Evolutionary conservation across 2,113 vertebrate genomes (phyloP), one percentile per base, ranked within the genome.

Genomic region (Bungarus multicinctus): DNA sequence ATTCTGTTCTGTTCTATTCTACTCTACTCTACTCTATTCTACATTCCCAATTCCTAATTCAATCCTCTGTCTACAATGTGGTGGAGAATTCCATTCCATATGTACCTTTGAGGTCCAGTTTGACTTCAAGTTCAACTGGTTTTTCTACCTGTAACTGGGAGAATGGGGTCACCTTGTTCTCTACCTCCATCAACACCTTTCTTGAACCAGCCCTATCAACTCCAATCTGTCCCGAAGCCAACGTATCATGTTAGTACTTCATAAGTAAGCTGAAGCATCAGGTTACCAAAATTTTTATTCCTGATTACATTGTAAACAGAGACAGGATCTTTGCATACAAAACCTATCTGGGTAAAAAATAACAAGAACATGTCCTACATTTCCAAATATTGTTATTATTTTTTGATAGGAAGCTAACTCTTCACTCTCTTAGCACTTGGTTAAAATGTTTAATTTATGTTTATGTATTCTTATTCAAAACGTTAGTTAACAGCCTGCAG

Each of bases 391-490:
- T 96, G 92, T 25, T 25, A 3, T 25, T 58, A 52, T 52, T 96
- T 93, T 96, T 92, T 94, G 96, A 92, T 94, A 97, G 96, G 97
- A 95, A 95, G 95, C 95, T 97, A 96, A 98, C 97, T 97, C 97
- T 96, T 96, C 96, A 97, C 95, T 98, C 97, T 97, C 96, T 96
- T 97, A 97, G 95, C 97, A 96, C 97, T 98, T 97, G 97, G 96
- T 96, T 98, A 97, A 98, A 98, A 98, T 97, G 97, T 97, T 97
- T 97, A 98, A 98, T 98, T 98, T 98, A 98, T 98, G 97, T 98
- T 98, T 98, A 98, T 97, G 96, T 97, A 98, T 98, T 98, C 97
- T 97, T 98, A 98, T 97, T 98, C 97, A 97, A 97, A 98, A 97
- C 97, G 97, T 98, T 98, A 98, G 97, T 97, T 97, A 97, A 98